These are phyloP conservation scores for Hemicordylus capensis DNA, from an alignment of 2,113 vertebrate genomes.

Conservation along the genomic window DNA sequence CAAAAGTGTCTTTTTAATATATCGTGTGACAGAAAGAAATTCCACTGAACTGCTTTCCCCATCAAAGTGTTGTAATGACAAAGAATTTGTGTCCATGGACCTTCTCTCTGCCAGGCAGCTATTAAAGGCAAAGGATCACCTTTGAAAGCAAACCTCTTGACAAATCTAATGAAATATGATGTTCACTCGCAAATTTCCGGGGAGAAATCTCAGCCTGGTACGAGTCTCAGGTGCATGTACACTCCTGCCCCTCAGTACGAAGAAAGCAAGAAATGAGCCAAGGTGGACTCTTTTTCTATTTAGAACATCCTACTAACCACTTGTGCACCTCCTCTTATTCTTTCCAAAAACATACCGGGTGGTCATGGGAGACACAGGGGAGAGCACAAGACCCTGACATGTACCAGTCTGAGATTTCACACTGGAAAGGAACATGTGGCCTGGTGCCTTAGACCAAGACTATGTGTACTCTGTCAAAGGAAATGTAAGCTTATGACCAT, in stretches of 20 bases:
- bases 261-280: background rate
- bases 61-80: background rate
- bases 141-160: background rate
- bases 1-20: background rate
- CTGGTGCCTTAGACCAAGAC: background rate
- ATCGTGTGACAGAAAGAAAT: background rate
- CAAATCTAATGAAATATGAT: background rate
- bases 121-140: background rate
- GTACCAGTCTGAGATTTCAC: background rate
- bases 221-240: background rate
- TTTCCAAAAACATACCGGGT: background rate
- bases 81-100: background rate
- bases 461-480: slow-evolving; percentile 2
- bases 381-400: background rate
- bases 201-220: background rate
- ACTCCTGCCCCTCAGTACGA: background rate
- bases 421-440: background rate
- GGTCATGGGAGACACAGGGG: too few relatives aligned
- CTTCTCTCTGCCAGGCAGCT: background rate
- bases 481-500: background rate
- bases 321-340: background rate
- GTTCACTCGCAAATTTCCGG: background rate
- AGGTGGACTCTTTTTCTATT: background rate
- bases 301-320: background rate
- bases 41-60: background rate